phyloP scores from a whole-genome alignment of 2,113 vertebrate species.

The Nycticebus coucang region DNA sequence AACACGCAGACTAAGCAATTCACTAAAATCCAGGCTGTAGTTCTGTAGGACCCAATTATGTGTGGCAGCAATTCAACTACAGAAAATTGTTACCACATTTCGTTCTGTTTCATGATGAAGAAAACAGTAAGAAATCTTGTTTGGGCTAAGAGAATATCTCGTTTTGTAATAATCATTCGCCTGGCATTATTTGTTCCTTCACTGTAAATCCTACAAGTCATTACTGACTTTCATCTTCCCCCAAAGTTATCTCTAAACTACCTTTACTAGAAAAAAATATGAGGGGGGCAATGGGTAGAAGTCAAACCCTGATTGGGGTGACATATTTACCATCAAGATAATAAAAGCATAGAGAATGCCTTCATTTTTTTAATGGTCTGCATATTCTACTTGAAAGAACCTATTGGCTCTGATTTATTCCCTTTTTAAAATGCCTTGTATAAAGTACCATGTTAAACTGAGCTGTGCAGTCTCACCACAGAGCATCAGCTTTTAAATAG shows the following conservation, averaged over 20 bases:
- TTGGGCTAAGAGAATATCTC: conserved; percentile 81
- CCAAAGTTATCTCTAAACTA: conserved; percentile 57
- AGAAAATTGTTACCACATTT: conserved; percentile 92
- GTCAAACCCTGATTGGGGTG: conserved; percentile 53
- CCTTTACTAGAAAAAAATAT: conserved; percentile 54
- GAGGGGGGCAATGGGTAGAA: background rate
- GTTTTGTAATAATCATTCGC: conserved; percentile 75
- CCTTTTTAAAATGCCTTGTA: conserved; percentile 71
- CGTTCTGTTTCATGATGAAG: conserved; percentile 82
- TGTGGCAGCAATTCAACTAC: conserved; percentile 84
- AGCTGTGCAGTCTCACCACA: conserved; percentile 68
- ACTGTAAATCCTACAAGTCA: background rate
- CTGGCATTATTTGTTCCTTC: conserved; percentile 65
- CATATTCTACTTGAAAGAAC: conserved; percentile 74
- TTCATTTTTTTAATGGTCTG: conserved; percentile 67
- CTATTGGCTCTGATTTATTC: conserved; percentile 74
- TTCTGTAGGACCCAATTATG: conserved; percentile 85
- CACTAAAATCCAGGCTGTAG: conserved; percentile 81
- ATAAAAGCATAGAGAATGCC: conserved; percentile 72
- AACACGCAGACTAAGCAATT: conserved; percentile 82
- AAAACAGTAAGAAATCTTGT: conserved; percentile 84
- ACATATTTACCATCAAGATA: conserved; percentile 72
- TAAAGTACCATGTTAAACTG: conserved; percentile 76
- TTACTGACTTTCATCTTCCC: conserved; percentile 56
- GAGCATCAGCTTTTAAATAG: conserved; percentile 75